These are phyloP conservation scores for Eucera pruinosa DNA, from an alignment of 2,888 invertebrate species.

Conservation along the genomic window DNA sequence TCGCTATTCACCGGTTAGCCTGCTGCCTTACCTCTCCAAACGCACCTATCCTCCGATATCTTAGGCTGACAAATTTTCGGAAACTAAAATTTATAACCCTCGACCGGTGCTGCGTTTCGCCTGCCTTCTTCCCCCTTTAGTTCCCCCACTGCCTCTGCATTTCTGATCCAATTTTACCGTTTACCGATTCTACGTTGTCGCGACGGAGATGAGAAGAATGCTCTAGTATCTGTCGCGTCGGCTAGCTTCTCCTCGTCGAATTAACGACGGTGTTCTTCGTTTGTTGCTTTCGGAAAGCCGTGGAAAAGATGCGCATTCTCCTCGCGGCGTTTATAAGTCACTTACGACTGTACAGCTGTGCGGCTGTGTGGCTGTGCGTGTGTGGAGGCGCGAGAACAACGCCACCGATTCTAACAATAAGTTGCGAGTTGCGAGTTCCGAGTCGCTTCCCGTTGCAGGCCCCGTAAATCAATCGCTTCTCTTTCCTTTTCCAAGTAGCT, in stretches of 20 bases:
- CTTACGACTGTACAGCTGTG: no score
- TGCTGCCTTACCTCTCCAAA: conserved; percentile 54
- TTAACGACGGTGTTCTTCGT: conserved; percentile 22
- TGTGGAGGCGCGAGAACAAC: conserved; percentile 13
- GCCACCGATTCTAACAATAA: conserved; percentile 12
- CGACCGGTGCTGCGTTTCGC: conserved; percentile 38
- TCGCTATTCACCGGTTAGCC: conserved; percentile 65
- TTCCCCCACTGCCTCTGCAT: no score
- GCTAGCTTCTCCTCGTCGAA: no score
- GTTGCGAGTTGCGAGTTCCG: no score
- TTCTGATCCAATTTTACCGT: neutral
- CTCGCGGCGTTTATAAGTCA: conserved; percentile 50
- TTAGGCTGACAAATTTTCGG: conserved; percentile 79
- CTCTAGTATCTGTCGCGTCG: no score
- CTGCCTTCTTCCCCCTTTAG: conserved; percentile 14
- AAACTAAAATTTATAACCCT: conserved; percentile 77
- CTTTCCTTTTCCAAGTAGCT: neutral
- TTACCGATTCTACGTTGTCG: no score
- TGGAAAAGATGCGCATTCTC: no score
- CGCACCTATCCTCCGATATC: conserved; percentile 53
- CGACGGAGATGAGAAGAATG: no score
- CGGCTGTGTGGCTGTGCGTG: no score
- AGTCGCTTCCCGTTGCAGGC: conserved; percentile 15
- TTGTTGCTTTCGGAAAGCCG: conserved; percentile 7
- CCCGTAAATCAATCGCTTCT: conserved; percentile 71